Percentiles rank a stretch among this genome's conserved stretches.
Evolutionary conservation across 2,113 vertebrate species (phyloP).

Genomic region (Psittacara wagleri): DNA sequence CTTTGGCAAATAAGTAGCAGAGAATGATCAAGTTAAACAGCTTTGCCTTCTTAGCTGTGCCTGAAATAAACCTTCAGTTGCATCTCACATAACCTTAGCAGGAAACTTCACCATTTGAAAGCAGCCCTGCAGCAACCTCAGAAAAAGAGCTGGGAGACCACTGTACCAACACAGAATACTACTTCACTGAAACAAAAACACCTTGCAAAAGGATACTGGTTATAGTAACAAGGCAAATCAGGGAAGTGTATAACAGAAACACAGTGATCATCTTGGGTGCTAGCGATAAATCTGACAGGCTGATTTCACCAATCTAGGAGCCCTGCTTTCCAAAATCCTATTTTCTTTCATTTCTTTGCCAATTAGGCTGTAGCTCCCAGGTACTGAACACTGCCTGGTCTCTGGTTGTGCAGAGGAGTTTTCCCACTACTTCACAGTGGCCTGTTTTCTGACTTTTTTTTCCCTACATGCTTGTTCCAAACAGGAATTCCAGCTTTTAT

Average conservation of each 20-base stretch:
- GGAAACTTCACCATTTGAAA: neutral
- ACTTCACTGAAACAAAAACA: fast-evolving
- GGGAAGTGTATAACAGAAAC: fast-evolving
- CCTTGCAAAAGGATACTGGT: neutral
- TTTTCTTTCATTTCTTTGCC: neutral
- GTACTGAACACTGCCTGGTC: neutral
- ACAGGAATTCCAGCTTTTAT: neutral
- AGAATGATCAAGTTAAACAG: neutral
- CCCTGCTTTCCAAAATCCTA: neutral
- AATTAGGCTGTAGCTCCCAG: neutral
- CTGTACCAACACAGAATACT: fast-evolving
- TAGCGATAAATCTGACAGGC: neutral
- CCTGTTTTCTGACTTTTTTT: neutral
- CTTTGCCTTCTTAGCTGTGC: neutral
- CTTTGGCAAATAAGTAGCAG: neutral
- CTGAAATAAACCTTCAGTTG: neutral
- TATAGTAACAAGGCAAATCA: neutral
- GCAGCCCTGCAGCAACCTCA: neutral
- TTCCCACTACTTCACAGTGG: neutral
- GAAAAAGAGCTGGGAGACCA: neutral
- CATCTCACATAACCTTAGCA: neutral
- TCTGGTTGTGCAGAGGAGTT: neutral
- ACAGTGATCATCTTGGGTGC: fast-evolving
- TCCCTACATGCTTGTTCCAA: neutral
- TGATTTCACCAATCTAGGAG: neutral